Base-by-base conservation (phyloP, 2,113 vertebrate species). In the Aspidoscelis tigris region DNA sequence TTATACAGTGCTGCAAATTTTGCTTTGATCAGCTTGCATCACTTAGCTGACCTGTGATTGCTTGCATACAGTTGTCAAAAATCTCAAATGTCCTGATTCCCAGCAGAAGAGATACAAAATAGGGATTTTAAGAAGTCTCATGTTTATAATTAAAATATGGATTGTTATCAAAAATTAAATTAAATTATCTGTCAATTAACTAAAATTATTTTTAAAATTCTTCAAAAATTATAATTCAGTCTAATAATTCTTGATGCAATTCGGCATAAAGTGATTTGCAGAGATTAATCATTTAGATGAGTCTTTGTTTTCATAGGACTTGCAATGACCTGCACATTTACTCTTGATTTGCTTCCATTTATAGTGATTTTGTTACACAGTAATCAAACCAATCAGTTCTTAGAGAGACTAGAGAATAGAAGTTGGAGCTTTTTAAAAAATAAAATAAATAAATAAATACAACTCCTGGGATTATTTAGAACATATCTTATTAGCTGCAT, bases 221-320 rank as follows among this genome's bases (percentile, higher is more conserved):
- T n/a, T 73, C 73, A 39, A 73, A 72, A 72, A 50, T 43, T 65
- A 58, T 73, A n/a, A 84, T 84, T 84, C 79, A 44, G 65, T 73
- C 11, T 79, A 79, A 84, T 84, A 69, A 73, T 50, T 58, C 69
- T 74, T 79, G 76, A 79, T 79, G 58, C 61, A 78, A 53, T 73
- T 77, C 76, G 24, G 43, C 55, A 41, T 26, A 73, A 84, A 84
- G 58, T 73, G 11, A 84, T 73, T 73, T 79, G 26, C 26, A 50
- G 76, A 58, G 78, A 84, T 76, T 68, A 84, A 79, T 79, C 69
- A 84, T 84, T 73, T 8, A 20, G 76, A 79, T 79, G 77, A 79
- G 79, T 76, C 69, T 65, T 70, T 70, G 50, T 84, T 79, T 20
- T 53, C 58, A 74, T 73, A 84, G 68, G 53, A 11, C n/a, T 79